A percentile compares a stretch with the other conserved stretches of the same genome.
These are phyloP conservation scores for Lamproptera curius DNA, from an alignment of 2,888 invertebrate genomes.

Conservation along the genomic window DNA sequence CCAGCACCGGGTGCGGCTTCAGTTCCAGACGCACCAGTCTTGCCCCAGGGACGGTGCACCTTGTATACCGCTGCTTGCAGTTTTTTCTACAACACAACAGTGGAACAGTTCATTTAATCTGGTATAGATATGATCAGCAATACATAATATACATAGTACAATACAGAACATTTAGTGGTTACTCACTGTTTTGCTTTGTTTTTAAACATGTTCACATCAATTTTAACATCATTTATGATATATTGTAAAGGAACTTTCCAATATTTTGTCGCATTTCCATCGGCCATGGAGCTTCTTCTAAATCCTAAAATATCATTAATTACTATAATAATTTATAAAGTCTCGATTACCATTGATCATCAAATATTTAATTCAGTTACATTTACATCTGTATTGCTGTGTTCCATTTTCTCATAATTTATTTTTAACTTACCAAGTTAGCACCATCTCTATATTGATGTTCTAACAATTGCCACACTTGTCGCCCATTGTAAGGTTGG, in stretches of 20 bases:
- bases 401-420: background rate
- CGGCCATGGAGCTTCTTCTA: conserved; percentile 82
- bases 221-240: conserved; percentile 91
- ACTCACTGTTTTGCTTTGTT: conserved; percentile 69
- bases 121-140: too few species aligned
- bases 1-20: conserved; percentile 90
- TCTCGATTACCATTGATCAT: too few species aligned
- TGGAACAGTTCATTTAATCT: too few species aligned
- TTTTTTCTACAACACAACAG: conserved; percentile 80
- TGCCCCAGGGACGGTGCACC: conserved; percentile 83
- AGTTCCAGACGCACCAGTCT: conserved; percentile 83
- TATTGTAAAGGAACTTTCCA: conserved; percentile 92
- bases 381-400: too few species aligned
- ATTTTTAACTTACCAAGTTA: conserved; percentile 53
- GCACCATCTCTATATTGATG: conserved; percentile 75
- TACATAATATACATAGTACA: too few species aligned
- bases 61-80: conserved; percentile 90
- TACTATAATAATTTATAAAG: too few species aligned
- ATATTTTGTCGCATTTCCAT: conserved; percentile 79
- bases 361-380: too few species aligned
- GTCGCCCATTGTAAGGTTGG: conserved; percentile 77
- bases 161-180: too few species aligned
- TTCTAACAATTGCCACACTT: conserved; percentile 84
- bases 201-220: conserved; percentile 85
- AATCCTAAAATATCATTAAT: conserved; percentile 52